phyloP scores from a whole-genome alignment of 2,797 vertebrate species.

The Diglossa cyanea region DNA sequence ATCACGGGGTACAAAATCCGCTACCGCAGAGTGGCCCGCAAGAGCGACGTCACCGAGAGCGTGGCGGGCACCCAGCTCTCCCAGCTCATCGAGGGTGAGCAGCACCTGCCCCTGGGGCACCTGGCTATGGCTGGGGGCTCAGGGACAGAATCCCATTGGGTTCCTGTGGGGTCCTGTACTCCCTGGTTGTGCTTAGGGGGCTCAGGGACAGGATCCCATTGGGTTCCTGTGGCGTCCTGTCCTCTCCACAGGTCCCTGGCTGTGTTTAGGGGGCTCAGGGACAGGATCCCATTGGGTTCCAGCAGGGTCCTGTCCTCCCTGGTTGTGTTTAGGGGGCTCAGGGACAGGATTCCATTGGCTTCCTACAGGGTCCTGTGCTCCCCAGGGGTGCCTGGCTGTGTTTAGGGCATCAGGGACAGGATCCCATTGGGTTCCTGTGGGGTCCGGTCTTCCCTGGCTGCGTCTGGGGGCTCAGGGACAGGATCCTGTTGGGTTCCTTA shows the following conservation, averaged over 20 bases:
- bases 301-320: background rate
- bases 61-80: slow-evolving; percentile 86
- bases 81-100: slow-evolving; percentile 89
- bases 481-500: background rate
- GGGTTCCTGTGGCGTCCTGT: background rate
- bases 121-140: background rate
- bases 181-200: accelerated
- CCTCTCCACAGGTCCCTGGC: too few relatives aligned
- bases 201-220: too few relatives aligned
- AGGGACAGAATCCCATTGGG: background rate
- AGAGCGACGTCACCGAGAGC: slow-evolving; percentile 89
- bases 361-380: too few relatives aligned
- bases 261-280: background rate
- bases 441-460: too few relatives aligned
- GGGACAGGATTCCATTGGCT: too few relatives aligned
- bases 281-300: background rate
- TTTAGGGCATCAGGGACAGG: too few relatives aligned
- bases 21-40: slow-evolving; percentile 89
- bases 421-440: accelerated
- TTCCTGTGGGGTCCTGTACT: background rate
- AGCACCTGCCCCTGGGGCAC: accelerated
- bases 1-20: slow-evolving; percentile 94
- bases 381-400: too few relatives aligned
- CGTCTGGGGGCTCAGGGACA: background rate
- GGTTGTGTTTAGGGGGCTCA: too few relatives aligned